Conservation (phyloP, 2,888 invertebrate genomes). For the Drosophila kuntzei region DNA sequence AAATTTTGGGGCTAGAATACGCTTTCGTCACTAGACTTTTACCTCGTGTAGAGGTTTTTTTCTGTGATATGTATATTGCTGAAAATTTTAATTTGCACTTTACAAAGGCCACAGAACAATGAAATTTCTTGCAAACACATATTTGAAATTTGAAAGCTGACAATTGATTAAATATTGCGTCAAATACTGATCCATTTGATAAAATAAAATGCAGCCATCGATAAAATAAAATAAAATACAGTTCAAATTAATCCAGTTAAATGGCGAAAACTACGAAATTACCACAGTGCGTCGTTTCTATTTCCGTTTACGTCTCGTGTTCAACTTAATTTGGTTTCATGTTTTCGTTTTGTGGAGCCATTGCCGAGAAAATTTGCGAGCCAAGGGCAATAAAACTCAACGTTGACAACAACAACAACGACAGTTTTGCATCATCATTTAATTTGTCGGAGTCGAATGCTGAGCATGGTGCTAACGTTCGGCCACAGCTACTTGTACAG, state of each 20-base stretch:
- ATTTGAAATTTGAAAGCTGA: neutral
- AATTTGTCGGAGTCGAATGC: slow-evolving; percentile 35
- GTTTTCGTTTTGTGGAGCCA: slow-evolving; percentile 68
- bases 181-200: too few relatives aligned
- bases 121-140: too few relatives aligned
- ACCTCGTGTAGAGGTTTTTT: too few relatives aligned
- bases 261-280: neutral
- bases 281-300: neutral
- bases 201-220: neutral
- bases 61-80: too few relatives aligned
- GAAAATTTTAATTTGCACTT: too few relatives aligned
- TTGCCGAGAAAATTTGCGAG: slow-evolving; percentile 54
- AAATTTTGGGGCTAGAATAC: too few relatives aligned
- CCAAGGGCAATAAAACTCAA: slow-evolving; percentile 66
- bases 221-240: neutral
- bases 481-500: slow-evolving; percentile 23
- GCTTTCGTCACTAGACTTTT: too few relatives aligned
- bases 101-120: too few relatives aligned
- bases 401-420: slow-evolving; percentile 37
- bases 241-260: neutral
- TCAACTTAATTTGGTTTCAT: slow-evolving; percentile 75
- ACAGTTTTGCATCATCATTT: slow-evolving; percentile 55
- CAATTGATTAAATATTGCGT: neutral
- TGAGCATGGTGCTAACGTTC: slow-evolving; percentile 6
- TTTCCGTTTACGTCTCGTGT: slow-evolving; percentile 41